phyloP scores from a whole-genome alignment of 2,797 vertebrate genomes.

The Phyllotis vaccarum region DNA sequence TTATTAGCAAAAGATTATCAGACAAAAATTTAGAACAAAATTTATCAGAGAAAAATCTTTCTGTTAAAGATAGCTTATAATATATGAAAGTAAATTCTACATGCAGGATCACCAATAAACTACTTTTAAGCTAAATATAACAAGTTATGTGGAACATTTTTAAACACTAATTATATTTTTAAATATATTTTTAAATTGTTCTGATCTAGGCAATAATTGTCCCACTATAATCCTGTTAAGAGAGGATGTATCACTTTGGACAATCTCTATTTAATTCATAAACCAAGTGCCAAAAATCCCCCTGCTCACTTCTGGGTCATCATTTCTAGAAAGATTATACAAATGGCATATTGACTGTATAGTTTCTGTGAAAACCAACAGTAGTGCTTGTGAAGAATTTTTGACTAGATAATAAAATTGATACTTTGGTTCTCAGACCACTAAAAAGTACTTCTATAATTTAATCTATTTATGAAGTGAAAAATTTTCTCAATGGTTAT shows the following conservation, averaged over 20 bases:
- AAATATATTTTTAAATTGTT: slow-evolving; percentile 27
- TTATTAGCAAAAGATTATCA: too few relatives aligned
- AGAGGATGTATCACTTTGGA: neutral
- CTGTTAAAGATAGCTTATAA: slow-evolving; percentile 26
- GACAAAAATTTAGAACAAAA: slow-evolving; percentile 23
- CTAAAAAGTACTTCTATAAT: slow-evolving; percentile 13
- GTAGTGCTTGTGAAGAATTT: neutral
- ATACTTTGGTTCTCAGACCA: slow-evolving; percentile 49
- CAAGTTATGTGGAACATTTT: neutral
- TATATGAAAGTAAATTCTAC: neutral
- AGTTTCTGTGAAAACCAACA: neutral
- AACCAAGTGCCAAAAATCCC: neutral
- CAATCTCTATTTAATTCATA: slow-evolving; percentile 57
- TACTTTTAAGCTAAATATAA: neutral
- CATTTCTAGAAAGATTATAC: neutral
- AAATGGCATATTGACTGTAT: neutral
- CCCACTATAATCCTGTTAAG: neutral
- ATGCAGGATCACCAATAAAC: neutral
- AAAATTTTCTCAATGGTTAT: slow-evolving; percentile 33
- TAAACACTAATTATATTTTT: slow-evolving; percentile 24
- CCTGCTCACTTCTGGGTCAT: slow-evolving; percentile 26
- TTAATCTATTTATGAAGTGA: neutral
- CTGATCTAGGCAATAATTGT: neutral
- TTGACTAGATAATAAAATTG: neutral
- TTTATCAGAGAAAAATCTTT: neutral